These are phyloP conservation scores for Bursaphelenchus mucronatus DNA, from an alignment of 1,140 invertebrate genomes.

Conservation along the genomic window DNA sequence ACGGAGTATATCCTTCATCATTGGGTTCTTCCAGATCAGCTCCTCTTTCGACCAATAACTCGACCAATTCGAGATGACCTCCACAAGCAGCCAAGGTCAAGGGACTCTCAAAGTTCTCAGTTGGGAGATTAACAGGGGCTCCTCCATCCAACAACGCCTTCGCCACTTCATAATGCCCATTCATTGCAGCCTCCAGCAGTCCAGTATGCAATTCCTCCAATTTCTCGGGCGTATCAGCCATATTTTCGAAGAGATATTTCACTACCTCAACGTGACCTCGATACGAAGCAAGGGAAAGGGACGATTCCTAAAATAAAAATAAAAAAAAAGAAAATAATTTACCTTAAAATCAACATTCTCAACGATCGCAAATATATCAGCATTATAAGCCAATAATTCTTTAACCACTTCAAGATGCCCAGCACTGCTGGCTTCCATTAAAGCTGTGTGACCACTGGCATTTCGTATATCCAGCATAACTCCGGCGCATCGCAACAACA, in stretches of 20 bases:
- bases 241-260: constrained; percentile 63
- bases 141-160: constrained; percentile 64
- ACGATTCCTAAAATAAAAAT: constrained; percentile 73
- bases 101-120: constrained; percentile 97
- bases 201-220: constrained; percentile 98
- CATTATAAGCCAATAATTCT: constrained; percentile 79
- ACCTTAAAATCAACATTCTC: constrained; percentile 72
- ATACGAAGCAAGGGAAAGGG: constrained; percentile 89
- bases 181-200: constrained; percentile 98
- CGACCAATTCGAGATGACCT: constrained; percentile 91
- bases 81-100: constrained; percentile 94
- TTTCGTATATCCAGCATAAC: constrained; percentile 65
- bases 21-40: constrained; percentile 98
- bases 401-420: constrained; percentile 83
- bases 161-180: constrained; percentile 75
- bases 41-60: constrained; percentile 74
- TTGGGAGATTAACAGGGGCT: constrained; percentile 97
- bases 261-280: constrained; percentile 95
- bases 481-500: constrained; percentile 26
- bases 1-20: constrained; percentile 98
- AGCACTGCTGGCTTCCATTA: constrained; percentile 95
- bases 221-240: constrained; percentile 80
- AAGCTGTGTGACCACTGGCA: constrained; percentile 95
- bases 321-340: constrained; percentile 10
- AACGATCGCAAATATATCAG: constrained; percentile 76